Percentiles rank a stretch among this genome's conserved stretches.
Evolutionary conservation across 2,113 vertebrate species (phyloP).

Genomic region (Coregonus clupeaformis): DNA sequence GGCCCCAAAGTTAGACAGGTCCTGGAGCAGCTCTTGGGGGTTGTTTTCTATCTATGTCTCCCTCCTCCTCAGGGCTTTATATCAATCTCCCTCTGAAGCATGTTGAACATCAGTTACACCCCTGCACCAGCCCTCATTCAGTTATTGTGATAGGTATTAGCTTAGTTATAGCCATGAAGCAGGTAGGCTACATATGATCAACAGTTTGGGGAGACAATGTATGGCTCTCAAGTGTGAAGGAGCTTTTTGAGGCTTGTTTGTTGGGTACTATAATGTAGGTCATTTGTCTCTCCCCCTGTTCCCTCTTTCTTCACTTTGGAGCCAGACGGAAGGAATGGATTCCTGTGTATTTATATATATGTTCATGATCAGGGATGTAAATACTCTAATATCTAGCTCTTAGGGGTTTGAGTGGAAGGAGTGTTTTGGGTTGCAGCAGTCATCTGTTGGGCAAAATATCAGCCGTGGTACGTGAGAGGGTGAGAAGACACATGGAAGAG

Average conservation of each 20-base stretch:
- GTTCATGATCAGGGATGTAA: conserved; percentile 76
- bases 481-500: conserved; percentile 42
- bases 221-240: background rate
- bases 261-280: conserved; percentile 34
- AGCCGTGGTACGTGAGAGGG: conserved; percentile 52
- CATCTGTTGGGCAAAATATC: conserved; percentile 69
- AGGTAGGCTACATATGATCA: conserved; percentile 27
- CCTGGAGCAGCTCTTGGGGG: conserved; percentile 28
- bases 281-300: conserved; percentile 27
- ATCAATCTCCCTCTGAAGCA: conserved; percentile 52
- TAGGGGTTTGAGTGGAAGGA: conserved; percentile 48
- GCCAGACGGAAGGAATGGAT: conserved; percentile 44
- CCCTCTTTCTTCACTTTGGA: conserved; percentile 60
- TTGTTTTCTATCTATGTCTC: conserved; percentile 3
- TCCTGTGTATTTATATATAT: conserved; percentile 55
- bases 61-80: conserved; percentile 66
- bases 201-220: conserved; percentile 47
- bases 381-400: conserved; percentile 53
- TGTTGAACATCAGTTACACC: conserved; percentile 39
- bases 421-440: conserved; percentile 53
- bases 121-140: conserved; percentile 38
- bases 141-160: conserved; percentile 51
- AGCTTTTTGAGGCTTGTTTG: conserved; percentile 33
- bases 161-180: conserved; percentile 38
- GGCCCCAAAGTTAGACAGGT: conserved; percentile 9